These are phyloP conservation scores for Toxotes lorentzi DNA, from an alignment of 2,797 vertebrate species.

Conservation along the genomic window DNA sequence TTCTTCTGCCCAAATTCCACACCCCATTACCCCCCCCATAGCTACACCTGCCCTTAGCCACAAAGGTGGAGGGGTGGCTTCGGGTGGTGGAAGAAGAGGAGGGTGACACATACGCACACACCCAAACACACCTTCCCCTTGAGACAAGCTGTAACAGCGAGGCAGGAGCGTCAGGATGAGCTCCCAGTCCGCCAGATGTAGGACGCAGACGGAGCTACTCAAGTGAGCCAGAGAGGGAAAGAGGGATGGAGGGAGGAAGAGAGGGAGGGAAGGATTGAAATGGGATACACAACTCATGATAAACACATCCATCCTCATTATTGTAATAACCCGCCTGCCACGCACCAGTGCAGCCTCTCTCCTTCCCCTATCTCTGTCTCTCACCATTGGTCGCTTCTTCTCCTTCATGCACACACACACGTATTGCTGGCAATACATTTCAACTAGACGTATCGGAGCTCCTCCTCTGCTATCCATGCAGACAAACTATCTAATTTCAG, in stretches of 20 bases:
- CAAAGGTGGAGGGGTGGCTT: conserved; percentile 55
- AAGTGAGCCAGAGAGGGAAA: conserved; percentile 57
- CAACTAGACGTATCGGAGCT: conserved; percentile 39
- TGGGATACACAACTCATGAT: conserved; percentile 74
- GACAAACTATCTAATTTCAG: conserved; percentile 57
- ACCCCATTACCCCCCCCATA: conserved; percentile 69
- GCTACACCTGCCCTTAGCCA: conserved; percentile 65
- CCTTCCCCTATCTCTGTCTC: conserved; percentile 37
- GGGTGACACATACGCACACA: conserved; percentile 18
- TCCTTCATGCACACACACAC: conserved; percentile 16
- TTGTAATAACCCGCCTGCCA: conserved; percentile 74
- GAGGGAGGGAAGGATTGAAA: conserved; percentile 43
- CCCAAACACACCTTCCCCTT: conserved; percentile 38
- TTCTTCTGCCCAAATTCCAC: conserved; percentile 64
- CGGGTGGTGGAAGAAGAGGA: conserved; percentile 14
- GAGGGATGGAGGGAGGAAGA: conserved; percentile 42
- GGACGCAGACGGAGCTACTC: conserved; percentile 65
- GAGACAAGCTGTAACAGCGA: conserved; percentile 55
- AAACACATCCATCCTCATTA: conserved; percentile 85
- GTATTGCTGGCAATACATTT: conserved; percentile 49
- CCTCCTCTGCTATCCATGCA: conserved; percentile 31
- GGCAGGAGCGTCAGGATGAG: conserved; percentile 43
- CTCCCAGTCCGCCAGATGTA: conserved; percentile 54
- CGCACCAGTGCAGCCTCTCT: conserved; percentile 66
- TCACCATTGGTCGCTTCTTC: conserved; percentile 35